A percentile compares a stretch with the other conserved stretches of the same genome.
Evolutionary conservation across 1,140 invertebrate species (phyloP).

Genomic region (Thereuonema tuberculata): DNA sequence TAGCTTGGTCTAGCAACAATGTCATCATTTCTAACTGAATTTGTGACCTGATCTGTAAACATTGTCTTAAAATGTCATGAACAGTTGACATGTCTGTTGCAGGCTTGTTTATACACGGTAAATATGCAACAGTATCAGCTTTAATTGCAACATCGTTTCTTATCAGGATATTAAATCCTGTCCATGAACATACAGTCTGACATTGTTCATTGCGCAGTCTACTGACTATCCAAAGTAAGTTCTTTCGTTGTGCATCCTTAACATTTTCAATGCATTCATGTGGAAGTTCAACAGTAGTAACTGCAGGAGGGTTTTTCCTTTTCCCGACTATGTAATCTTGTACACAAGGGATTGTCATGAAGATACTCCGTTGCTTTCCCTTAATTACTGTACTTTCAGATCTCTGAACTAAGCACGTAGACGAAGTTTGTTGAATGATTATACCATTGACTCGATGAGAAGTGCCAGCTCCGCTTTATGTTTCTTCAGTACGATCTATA

Average conservation of each 20-base stretch:
- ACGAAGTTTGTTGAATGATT: constrained; percentile 13
- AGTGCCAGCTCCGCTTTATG: constrained; percentile 19
- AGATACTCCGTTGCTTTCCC: not conserved
- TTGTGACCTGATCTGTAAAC: no score
- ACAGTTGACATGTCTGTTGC: constrained; percentile 15
- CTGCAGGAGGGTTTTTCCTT: not conserved
- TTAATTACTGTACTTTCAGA: not conserved
- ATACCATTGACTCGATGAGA: constrained; percentile 23
- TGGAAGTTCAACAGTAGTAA: not conserved
- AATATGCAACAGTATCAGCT: constrained; percentile 3
- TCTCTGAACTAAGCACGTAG: not conserved
- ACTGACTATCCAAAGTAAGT: constrained; percentile 4
- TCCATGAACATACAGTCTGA: constrained; percentile 4
- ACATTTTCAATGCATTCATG: not conserved
- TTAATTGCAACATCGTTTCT: not conserved
- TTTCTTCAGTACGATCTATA: constrained; percentile 22
- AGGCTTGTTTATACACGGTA: constrained; percentile 8
- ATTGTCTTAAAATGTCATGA: constrained; percentile 11
- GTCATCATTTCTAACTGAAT: constrained; percentile 5
- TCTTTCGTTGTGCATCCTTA: not conserved
- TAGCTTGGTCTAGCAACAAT: not conserved
- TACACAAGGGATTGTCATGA: not conserved
- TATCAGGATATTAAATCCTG: constrained; percentile 1
- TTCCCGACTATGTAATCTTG: not conserved
- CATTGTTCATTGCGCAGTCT: not conserved